Conservation (phyloP, 2,113 vertebrate species). For the Muntiacus muntjak region DNA sequence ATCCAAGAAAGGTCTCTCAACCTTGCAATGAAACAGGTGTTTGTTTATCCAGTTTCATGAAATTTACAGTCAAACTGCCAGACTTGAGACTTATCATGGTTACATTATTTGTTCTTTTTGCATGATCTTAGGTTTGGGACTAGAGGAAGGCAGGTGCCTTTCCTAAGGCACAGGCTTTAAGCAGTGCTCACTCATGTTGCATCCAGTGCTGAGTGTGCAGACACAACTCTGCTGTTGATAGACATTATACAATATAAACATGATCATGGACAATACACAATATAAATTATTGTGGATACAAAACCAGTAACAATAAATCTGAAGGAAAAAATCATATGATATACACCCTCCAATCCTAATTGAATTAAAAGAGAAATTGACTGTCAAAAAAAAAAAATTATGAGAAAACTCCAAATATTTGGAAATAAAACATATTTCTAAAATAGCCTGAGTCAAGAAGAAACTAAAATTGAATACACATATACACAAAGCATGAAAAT, state of each 20-base stretch:
- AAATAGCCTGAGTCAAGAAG: background rate
- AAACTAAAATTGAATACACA: background rate
- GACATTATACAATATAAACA: background rate
- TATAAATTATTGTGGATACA: background rate
- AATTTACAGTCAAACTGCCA: background rate
- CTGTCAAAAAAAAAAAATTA: background rate
- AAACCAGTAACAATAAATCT: background rate
- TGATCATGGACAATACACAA: background rate
- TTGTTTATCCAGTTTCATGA: background rate
- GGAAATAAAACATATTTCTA: background rate
- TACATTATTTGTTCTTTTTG: background rate
- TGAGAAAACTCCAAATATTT: background rate
- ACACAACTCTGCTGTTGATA: background rate
- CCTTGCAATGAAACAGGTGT: background rate
- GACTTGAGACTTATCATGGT: background rate
- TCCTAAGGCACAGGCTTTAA: background rate
- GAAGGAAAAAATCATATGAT: background rate
- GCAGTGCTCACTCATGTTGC: accelerated
- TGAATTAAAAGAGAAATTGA: background rate
- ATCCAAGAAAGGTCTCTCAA: background rate
- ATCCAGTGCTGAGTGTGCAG: background rate
- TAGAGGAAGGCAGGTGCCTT: background rate
- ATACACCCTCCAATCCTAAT: background rate
- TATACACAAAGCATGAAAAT: background rate
- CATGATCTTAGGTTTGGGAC: background rate